These are phyloP conservation scores for Syrrhaptes paradoxus DNA, from an alignment of 2,113 vertebrate genomes.

Conservation along the genomic window DNA sequence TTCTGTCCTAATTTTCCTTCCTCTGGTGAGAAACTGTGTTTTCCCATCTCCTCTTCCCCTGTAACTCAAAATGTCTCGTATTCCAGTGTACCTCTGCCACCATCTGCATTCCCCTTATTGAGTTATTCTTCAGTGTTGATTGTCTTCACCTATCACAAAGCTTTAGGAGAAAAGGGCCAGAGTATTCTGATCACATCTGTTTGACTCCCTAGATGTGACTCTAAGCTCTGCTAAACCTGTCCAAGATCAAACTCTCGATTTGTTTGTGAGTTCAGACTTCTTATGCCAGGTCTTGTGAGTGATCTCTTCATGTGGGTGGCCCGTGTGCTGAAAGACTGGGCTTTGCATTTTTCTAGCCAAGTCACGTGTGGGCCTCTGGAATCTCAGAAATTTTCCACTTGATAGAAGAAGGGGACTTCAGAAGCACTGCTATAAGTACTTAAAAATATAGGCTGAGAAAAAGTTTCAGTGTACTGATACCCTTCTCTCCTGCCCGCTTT, in stretches of 20 bases:
- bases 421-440: conserved; percentile 18
- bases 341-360: conserved; percentile 38
- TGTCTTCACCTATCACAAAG: neutral
- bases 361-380: conserved; percentile 54
- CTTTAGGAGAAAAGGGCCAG: neutral
- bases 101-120: neutral
- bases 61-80: neutral
- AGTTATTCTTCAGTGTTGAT: neutral
- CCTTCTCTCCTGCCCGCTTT: neutral
- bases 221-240: neutral
- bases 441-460: conserved; percentile 10
- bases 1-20: neutral
- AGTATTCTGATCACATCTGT: neutral
- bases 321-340: conserved; percentile 36
- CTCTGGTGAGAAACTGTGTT: neutral
- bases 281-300: conserved; percentile 35
- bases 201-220: neutral
- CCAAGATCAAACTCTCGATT: conserved; percentile 34
- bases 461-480: neutral
- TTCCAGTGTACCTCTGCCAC: neutral
- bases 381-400: conserved; percentile 68
- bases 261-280: conserved; percentile 34
- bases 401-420: conserved; percentile 56
- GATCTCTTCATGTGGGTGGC: conserved; percentile 54
- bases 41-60: neutral